These are phyloP conservation scores for Strix aluco DNA, from an alignment of 2,113 vertebrate species.

Conservation along the genomic window DNA sequence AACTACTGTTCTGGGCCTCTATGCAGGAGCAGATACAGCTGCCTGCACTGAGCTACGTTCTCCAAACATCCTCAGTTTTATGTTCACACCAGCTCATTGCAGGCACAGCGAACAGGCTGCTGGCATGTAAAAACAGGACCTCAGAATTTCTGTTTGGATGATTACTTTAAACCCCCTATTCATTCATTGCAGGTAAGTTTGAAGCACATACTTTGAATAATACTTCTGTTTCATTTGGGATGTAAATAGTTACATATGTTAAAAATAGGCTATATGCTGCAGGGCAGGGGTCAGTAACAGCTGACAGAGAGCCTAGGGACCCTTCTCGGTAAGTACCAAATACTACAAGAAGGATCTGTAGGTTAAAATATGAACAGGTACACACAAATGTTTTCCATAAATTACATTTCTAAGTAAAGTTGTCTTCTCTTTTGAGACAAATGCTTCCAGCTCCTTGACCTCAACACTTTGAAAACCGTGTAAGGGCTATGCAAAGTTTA, in stretches of 20 bases:
- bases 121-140: neutral
- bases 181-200: neutral
- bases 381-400: neutral
- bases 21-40: neutral
- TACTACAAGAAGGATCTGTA: neutral
- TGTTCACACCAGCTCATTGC: neutral
- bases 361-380: neutral
- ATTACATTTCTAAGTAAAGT: neutral
- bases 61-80: neutral
- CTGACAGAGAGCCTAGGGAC: neutral
- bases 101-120: fast-evolving
- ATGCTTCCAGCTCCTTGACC: neutral
- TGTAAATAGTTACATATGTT: neutral
- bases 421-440: neutral
- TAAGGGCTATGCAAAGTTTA: neutral
- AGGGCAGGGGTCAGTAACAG: neutral
- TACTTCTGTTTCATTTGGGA: neutral
- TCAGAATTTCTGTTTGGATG: neutral
- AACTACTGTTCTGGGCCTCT: neutral
- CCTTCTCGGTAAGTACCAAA: neutral
- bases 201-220: neutral
- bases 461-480: neutral
- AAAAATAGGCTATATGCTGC: neutral
- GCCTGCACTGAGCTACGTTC: neutral
- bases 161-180: neutral